Evolutionary conservation across 1,140 invertebrate genomes (phyloP).

Genomic region (Drosophila takahashii): DNA sequence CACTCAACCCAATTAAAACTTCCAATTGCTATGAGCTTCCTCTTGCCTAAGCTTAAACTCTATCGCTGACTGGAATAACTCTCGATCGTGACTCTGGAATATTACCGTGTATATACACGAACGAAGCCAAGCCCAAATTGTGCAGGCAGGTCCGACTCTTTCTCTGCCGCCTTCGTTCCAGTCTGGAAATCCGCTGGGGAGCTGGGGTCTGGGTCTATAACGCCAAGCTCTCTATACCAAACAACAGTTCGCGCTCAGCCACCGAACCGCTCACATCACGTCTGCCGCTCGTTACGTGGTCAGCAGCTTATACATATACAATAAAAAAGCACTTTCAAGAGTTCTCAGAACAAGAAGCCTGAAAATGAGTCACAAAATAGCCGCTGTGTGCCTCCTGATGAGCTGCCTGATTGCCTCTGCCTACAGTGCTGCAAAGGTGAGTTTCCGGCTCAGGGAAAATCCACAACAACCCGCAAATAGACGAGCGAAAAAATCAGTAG

Average conservation of each 20-base stretch:
- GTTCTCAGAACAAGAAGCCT: conserved; percentile 28
- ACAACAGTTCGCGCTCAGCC: conserved; percentile 67
- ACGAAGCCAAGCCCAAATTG: conserved; percentile 15
- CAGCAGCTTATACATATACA: neutral
- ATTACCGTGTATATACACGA: neutral
- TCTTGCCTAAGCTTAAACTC: neutral
- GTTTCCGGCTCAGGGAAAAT: conserved; percentile 29
- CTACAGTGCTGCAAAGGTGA: conserved; percentile 77
- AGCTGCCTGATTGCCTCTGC: conserved; percentile 62
- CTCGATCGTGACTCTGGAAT: conserved; percentile 1
- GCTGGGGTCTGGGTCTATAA: neutral
- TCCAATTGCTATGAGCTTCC: too few relatives aligned
- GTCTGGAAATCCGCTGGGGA: conserved; percentile 43
- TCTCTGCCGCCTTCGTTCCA: conserved; percentile 20
- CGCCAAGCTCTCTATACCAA: conserved; percentile 46
- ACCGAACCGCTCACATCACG: conserved; percentile 43
- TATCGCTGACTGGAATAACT: neutral
- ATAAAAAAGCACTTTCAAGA: conserved; percentile 20
- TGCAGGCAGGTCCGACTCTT: conserved; percentile 19
- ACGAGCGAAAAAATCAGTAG: conserved; percentile 3
- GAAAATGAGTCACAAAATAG: conserved; percentile 77
- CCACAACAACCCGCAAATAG: conserved; percentile 13
- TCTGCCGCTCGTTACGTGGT: conserved; percentile 16
- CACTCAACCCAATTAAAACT: too few relatives aligned
- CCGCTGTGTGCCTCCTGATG: conserved; percentile 52